These are phyloP conservation scores for Acrocyrtus sp. DNA, from an alignment of 2,888 invertebrate species.

Conservation along the genomic window DNA sequence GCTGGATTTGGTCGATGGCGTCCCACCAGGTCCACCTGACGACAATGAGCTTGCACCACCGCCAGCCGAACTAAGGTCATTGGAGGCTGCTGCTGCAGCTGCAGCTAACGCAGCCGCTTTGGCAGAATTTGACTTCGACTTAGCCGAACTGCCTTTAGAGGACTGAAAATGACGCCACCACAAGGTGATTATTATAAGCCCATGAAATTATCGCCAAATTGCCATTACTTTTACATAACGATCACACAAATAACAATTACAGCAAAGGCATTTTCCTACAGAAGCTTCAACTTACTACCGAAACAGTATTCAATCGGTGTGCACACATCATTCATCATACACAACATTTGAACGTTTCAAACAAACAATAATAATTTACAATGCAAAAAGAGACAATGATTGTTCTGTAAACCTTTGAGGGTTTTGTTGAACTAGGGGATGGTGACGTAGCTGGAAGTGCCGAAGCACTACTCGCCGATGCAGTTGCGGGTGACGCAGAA, in stretches of 20 bases:
- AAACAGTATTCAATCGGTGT: neutral
- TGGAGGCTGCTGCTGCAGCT: neutral
- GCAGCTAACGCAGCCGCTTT: neutral
- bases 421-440: conserved; percentile 67
- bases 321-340: neutral
- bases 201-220: neutral
- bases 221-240: neutral
- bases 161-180: conserved; percentile 44
- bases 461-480: conserved; percentile 31
- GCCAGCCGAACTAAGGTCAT: conserved; percentile 18
- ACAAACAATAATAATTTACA: neutral
- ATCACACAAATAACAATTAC: conserved; percentile 1
- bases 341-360: conserved; percentile 6
- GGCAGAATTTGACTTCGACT: conserved; percentile 51
- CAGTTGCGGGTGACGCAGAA: conserved; percentile 30
- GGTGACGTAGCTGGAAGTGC: conserved; percentile 49
- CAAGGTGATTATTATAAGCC: conserved; percentile 1
- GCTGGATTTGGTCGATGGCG: conserved; percentile 51
- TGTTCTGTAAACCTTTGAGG: conserved; percentile 70
- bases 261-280: neutral
- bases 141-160: conserved; percentile 55
- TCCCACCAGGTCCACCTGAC: conserved; percentile 32
- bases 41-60: conserved; percentile 28
- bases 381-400: conserved; percentile 59
- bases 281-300: neutral